A percentile compares a stretch with the other conserved stretches of the same genome.
Conservation (phyloP, 2,113 vertebrate genomes). For the Equus quagga region DNA sequence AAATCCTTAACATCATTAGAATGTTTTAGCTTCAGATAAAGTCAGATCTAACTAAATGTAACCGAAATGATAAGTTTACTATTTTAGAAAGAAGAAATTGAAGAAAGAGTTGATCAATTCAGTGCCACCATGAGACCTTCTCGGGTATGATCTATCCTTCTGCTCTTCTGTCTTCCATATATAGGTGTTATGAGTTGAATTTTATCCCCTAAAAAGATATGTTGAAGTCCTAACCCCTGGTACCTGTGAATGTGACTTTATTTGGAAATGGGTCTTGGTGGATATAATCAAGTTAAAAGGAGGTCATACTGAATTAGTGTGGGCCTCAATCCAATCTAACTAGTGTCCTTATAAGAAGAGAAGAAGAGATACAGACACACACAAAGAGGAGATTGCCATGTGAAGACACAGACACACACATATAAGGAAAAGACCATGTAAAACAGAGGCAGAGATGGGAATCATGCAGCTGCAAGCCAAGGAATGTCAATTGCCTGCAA, state of each 20-base stretch:
- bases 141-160: background rate
- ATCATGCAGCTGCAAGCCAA: too few relatives aligned
- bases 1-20: background rate
- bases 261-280: background rate
- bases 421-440: too few relatives aligned
- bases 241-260: background rate
- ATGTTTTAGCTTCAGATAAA: background rate
- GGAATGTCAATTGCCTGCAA: too few relatives aligned
- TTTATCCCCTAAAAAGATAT: background rate
- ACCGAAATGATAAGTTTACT: background rate
- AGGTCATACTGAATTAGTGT: background rate
- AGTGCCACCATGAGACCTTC: background rate
- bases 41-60: background rate
- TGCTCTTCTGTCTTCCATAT: background rate
- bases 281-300: background rate
- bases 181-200: background rate
- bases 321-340: background rate
- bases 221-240: background rate
- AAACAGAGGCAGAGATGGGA: too few relatives aligned
- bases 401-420: background rate
- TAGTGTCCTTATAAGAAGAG: background rate
- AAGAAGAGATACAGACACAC: background rate
- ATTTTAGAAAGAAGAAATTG: background rate
- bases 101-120: background rate
- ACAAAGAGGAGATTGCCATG: background rate